Conservation (phyloP, 2,797 vertebrate genomes). For the Leptodactylus fallax region DNA sequence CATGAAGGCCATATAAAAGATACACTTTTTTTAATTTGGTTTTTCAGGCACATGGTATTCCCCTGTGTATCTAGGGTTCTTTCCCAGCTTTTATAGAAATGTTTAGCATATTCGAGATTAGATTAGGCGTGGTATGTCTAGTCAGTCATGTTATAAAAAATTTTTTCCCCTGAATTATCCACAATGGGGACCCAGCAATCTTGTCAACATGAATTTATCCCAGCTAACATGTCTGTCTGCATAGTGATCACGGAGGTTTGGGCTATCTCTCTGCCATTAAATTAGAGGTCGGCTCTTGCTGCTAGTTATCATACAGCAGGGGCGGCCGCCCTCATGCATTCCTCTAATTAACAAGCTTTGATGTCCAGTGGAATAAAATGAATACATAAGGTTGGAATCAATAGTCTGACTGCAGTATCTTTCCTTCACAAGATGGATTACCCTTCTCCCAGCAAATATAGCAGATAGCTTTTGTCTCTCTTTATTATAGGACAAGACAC, state of each 20-base stretch:
- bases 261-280: slow-evolving; percentile 24
- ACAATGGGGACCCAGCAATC: background rate
- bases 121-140: background rate
- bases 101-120: background rate
- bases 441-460: slow-evolving; percentile 53
- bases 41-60: too few species aligned
- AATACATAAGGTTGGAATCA: slow-evolving; percentile 68
- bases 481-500: slow-evolving; percentile 54
- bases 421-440: slow-evolving; percentile 71
- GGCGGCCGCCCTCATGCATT: slow-evolving; percentile 67
- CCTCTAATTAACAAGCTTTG: slow-evolving; percentile 59
- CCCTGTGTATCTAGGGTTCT: too few species aligned
- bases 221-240: slow-evolving; percentile 1
- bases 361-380: slow-evolving; percentile 67
- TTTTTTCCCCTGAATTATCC: too few species aligned
- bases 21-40: too few species aligned
- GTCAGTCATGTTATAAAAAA: too few species aligned
- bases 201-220: slow-evolving; percentile 6
- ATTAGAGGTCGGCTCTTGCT: slow-evolving; percentile 66
- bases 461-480: slow-evolving; percentile 64
- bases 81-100: background rate
- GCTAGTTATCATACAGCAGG: slow-evolving; percentile 68
- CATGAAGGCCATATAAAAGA: too few species aligned
- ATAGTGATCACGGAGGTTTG: background rate
- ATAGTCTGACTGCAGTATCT: slow-evolving; percentile 69